phyloP scores from a whole-genome alignment of 2,113 vertebrate species.

The Catharus bicknelli region DNA sequence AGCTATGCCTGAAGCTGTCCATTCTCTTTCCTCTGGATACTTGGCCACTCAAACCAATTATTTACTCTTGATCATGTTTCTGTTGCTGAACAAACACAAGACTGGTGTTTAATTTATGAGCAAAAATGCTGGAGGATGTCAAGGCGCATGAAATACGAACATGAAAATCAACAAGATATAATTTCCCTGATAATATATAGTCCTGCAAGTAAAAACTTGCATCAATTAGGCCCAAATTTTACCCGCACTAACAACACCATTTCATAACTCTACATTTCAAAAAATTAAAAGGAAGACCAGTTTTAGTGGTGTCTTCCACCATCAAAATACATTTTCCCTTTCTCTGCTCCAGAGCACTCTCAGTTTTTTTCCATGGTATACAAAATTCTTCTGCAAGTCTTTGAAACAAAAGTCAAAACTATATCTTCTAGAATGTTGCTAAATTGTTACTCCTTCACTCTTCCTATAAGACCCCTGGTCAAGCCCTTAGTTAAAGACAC shows the following conservation, averaged over 20 bases:
- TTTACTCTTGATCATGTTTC: not conserved
- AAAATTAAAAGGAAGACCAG: not conserved
- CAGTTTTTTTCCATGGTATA: not conserved
- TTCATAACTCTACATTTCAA: not conserved
- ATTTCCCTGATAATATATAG: not conserved
- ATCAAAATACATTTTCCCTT: not conserved
- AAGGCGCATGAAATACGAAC: not conserved
- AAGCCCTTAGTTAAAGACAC: not conserved
- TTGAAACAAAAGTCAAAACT: not conserved
- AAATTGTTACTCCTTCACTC: not conserved
- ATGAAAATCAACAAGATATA: not conserved
- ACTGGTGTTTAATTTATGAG: conserved; percentile 9
- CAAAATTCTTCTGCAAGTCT: not conserved
- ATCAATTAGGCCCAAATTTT: not conserved
- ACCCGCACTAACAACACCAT: not conserved
- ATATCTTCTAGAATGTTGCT: not conserved
- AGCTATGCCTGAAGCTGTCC: not conserved
- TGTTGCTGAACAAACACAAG: not conserved
- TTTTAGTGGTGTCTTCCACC: not conserved
- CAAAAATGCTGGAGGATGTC: not conserved
- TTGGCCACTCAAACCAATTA: not conserved
- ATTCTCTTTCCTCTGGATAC: not conserved
- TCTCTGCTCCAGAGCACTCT: not conserved
- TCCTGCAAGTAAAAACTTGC: not conserved
- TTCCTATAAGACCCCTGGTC: not conserved